These are phyloP conservation scores for Mercenaria mercenaria DNA, from an alignment of 1,140 invertebrate species.

Conservation along the genomic window DNA sequence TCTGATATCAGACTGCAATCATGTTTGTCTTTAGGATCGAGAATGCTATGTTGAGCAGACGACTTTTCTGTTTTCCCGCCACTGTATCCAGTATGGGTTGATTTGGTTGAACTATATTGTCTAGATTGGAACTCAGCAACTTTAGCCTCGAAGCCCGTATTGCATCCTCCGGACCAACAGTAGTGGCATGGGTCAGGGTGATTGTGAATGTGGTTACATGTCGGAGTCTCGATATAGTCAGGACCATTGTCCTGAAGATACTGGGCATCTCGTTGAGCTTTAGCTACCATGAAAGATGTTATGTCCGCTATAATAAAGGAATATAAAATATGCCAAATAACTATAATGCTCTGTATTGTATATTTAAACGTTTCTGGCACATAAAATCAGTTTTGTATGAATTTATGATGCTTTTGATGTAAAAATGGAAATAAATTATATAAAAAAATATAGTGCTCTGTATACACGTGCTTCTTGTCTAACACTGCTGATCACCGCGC, in stretches of 20 bases:
- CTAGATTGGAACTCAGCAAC: not conserved
- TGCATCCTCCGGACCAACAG: constrained; percentile 17
- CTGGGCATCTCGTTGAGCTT: constrained; percentile 7
- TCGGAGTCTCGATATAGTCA: not conserved
- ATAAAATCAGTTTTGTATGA: too few relatives aligned
- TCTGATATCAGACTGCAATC: not conserved
- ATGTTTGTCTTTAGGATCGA: not conserved
- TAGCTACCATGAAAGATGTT: not conserved
- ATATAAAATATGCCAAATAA: not conserved
- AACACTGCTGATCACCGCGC: too few relatives aligned
- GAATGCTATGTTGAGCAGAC: not conserved
- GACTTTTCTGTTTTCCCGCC: not conserved
- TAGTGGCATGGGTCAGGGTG: constrained; percentile 49
- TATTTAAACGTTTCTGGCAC: too few relatives aligned
- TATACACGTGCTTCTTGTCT: too few relatives aligned
- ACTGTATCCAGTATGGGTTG: not conserved
- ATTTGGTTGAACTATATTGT: not conserved
- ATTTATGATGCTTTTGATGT: too few relatives aligned
- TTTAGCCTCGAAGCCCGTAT: not conserved
- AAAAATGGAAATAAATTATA: too few relatives aligned
- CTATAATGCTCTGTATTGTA: not conserved
- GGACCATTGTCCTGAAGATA: not conserved
- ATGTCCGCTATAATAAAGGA: not conserved
- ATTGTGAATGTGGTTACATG: constrained; percentile 33
- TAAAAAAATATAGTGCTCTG: too few relatives aligned